These are phyloP conservation scores for Pterostichus niger DNA, from an alignment of 2,888 invertebrate species.

Conservation along the genomic window DNA sequence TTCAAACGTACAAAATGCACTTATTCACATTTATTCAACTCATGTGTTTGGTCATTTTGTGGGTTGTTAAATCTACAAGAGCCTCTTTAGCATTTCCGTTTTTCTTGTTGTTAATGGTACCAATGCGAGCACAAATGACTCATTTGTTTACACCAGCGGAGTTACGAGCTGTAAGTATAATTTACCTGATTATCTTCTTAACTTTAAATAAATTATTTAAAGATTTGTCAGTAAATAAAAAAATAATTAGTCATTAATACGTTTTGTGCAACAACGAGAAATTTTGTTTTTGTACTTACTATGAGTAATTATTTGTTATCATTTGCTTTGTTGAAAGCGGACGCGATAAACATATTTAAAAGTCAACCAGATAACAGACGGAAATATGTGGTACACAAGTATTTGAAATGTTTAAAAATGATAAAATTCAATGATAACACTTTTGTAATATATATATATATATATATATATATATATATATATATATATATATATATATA, in stretches of 20 bases:
- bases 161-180: constrained; percentile 87
- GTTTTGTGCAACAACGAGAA: neutral
- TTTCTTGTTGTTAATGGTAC: constrained; percentile 94
- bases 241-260: constrained; percentile 31
- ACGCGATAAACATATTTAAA: constrained; percentile 42
- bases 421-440: constrained; percentile 20
- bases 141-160: constrained; percentile 89
- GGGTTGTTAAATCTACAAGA: constrained; percentile 93
- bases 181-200: neutral
- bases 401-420: constrained; percentile 37
- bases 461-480: too few species aligned
- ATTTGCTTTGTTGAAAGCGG: constrained; percentile 46
- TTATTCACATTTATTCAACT: constrained; percentile 93
- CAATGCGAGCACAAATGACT: constrained; percentile 87
- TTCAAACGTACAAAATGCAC: constrained; percentile 95
- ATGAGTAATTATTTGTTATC: constrained; percentile 48
- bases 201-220: constrained; percentile 4
- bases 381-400: constrained; percentile 47
- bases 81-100: constrained; percentile 96
- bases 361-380: constrained; percentile 31
- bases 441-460: constrained; percentile 15
- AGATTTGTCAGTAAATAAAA: neutral
- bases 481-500: too few species aligned
- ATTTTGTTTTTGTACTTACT: constrained; percentile 61
- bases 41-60: constrained; percentile 87